Conservation (phyloP, 2,888 invertebrate genomes). For the Sesamia inferens region DNA sequence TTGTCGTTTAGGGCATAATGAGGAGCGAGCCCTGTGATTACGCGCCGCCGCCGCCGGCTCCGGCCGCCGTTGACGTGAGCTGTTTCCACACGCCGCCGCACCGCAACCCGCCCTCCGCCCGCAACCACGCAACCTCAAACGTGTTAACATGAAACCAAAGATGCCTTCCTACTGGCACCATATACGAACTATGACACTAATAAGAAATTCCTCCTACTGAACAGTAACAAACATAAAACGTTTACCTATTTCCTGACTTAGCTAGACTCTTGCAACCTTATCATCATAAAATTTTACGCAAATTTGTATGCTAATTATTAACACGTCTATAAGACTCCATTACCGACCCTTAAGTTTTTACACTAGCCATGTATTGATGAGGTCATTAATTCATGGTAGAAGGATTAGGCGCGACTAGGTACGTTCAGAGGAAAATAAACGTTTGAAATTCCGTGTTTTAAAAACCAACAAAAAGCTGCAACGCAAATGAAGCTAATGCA, state of each 20-base stretch:
- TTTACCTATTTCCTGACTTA: neutral
- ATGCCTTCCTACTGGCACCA: conserved; percentile 38
- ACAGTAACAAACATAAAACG: neutral
- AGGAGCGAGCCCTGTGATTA: conserved; percentile 90
- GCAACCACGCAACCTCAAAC: conserved; percentile 74
- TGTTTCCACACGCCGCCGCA: conserved; percentile 78
- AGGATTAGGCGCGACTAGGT: neutral
- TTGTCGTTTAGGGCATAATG: conserved; percentile 90
- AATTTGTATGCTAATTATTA: conserved; percentile 14
- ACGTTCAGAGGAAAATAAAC: neutral
- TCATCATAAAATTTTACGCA: conserved; percentile 7
- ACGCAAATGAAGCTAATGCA: neutral
- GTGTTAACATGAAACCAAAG: conserved; percentile 71
- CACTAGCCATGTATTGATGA: neutral
- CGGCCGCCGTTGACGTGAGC: conserved; percentile 89
- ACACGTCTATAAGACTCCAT: neutral
- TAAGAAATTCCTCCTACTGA: neutral
- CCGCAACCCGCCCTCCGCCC: conserved; percentile 66
- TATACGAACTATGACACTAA: neutral
- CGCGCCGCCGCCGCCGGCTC: conserved; percentile 87
- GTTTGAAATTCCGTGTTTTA: neutral
- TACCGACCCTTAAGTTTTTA: neutral
- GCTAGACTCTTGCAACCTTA: neutral
- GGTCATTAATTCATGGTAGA: neutral
- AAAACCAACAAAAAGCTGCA: neutral